Evolutionary conservation across 2,888 invertebrate genomes (phyloP).

Genomic region (Caenorhabditis auriculariae): DNA sequence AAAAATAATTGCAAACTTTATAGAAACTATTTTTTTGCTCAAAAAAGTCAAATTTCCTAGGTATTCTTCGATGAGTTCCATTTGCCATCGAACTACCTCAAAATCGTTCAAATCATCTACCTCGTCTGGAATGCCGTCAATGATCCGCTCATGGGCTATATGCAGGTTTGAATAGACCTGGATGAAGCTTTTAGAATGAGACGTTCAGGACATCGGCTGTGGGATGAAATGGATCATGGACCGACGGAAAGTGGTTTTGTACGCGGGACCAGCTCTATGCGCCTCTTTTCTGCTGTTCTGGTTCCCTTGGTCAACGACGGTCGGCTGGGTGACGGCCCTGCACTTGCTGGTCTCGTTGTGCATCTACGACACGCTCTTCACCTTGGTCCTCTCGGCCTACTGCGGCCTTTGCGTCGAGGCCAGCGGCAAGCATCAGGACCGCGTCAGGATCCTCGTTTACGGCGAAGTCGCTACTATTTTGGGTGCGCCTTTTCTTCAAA

Average conservation of each 20-base stretch:
- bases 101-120: constrained; percentile 39
- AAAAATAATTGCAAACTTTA: too few relatives aligned
- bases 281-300: constrained; percentile 64
- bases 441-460: constrained; percentile 43
- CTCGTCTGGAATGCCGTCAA: constrained; percentile 50
- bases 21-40: too few relatives aligned
- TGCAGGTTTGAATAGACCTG: constrained; percentile 37
- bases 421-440: constrained; percentile 29
- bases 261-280: constrained; percentile 64
- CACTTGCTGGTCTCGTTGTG: constrained; percentile 65
- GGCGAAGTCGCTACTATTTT: constrained; percentile 42
- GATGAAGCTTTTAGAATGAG: not conserved
- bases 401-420: constrained; percentile 65
- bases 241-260: constrained; percentile 60
- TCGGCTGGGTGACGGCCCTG: constrained; percentile 59
- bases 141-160: constrained; percentile 48
- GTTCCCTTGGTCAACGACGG: constrained; percentile 64
- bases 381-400: constrained; percentile 64
- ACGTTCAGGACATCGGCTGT: constrained; percentile 44
- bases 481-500: constrained; percentile 8
- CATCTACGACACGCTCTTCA: constrained; percentile 65
- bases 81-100: constrained; percentile 30
- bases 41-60: constrained; percentile 15
- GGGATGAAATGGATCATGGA: constrained; percentile 53
- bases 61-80: constrained; percentile 44